These are phyloP conservation scores for Cecropterus lyciades DNA, from an alignment of 1,140 invertebrate species.

Conservation along the genomic window DNA sequence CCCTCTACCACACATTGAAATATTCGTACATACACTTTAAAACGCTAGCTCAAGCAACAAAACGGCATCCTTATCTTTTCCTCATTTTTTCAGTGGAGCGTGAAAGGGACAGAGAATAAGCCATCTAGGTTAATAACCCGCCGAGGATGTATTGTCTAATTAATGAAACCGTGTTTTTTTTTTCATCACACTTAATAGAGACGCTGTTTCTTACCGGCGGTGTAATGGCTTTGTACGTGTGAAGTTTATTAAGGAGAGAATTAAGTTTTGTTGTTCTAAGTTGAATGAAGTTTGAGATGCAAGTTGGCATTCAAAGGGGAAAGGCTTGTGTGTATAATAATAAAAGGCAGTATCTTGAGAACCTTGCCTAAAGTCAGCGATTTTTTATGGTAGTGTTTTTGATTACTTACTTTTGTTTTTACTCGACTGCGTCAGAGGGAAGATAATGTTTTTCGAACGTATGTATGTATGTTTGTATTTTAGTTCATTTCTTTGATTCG, in stretches of 20 bases:
- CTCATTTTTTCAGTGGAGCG: constrained; percentile 40
- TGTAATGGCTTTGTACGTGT: constrained; percentile 44
- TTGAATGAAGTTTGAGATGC: neutral
- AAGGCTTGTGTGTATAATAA: too few relatives aligned
- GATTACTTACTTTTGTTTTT: too few relatives aligned
- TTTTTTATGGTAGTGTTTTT: too few relatives aligned
- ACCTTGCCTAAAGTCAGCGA: too few relatives aligned
- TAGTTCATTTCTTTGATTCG: too few relatives aligned
- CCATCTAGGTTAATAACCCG: constrained; percentile 59
- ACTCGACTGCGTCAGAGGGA: too few relatives aligned
- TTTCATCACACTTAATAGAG: constrained; percentile 31
- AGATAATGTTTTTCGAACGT: too few relatives aligned
- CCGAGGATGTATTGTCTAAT: constrained; percentile 63
- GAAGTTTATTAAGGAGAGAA: constrained; percentile 36
- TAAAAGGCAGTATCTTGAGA: too few relatives aligned
- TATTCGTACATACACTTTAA: too few relatives aligned
- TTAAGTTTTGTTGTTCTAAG: constrained; percentile 9
- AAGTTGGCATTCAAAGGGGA: too few relatives aligned
- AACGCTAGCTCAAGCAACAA: constrained; percentile 32
- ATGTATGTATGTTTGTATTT: too few relatives aligned
- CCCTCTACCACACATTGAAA: too few relatives aligned
- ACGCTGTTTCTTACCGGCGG: constrained; percentile 33
- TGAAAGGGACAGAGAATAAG: constrained; percentile 46
- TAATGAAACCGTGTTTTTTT: constrained; percentile 48
- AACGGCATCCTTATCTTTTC: constrained; percentile 31